phyloP scores from a whole-genome alignment of 2,797 vertebrate genomes.

The Sebastes melanostomus region DNA sequence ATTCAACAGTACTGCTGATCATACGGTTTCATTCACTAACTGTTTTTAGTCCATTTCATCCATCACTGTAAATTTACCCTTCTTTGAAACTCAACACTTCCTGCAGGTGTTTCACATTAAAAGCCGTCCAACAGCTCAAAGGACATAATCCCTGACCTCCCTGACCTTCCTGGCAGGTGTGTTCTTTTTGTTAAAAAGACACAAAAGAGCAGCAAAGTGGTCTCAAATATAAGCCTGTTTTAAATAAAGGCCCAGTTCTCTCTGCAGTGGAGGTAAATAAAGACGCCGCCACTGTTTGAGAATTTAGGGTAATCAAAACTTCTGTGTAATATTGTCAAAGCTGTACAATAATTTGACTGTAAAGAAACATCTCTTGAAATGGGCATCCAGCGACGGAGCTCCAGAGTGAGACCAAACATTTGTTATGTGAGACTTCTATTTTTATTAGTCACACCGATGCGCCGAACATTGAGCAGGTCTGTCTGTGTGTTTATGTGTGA shows the following conservation, averaged over 20 bases:
- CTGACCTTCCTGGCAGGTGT: neutral
- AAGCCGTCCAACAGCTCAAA: neutral
- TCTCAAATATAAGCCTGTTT: neutral
- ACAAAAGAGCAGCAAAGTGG: neutral
- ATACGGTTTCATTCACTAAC: neutral
- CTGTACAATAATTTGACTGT: too few species aligned
- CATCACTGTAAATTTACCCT: too few species aligned
- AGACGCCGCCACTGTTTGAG: neutral
- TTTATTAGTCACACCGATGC: too few species aligned
- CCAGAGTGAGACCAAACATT: too few species aligned
- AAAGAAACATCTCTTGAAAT: too few species aligned
- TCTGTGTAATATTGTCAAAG: too few species aligned
- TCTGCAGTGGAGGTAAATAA: neutral
- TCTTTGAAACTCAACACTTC: neutral
- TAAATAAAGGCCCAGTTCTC: neutral
- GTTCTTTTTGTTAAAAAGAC: neutral
- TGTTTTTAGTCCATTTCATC: neutral
- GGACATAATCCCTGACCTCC: neutral
- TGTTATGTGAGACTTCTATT: too few species aligned
- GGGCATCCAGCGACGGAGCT: too few species aligned
- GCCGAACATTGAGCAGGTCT: too few species aligned
- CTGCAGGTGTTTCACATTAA: too few species aligned
- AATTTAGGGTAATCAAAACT: neutral
- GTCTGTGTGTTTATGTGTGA: too few species aligned
- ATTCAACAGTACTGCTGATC: neutral